Evolutionary conservation across 2,888 invertebrate species (phyloP), one percentile per base, ranked within the genome.

Genomic region (Clitarchus hookeri): DNA sequence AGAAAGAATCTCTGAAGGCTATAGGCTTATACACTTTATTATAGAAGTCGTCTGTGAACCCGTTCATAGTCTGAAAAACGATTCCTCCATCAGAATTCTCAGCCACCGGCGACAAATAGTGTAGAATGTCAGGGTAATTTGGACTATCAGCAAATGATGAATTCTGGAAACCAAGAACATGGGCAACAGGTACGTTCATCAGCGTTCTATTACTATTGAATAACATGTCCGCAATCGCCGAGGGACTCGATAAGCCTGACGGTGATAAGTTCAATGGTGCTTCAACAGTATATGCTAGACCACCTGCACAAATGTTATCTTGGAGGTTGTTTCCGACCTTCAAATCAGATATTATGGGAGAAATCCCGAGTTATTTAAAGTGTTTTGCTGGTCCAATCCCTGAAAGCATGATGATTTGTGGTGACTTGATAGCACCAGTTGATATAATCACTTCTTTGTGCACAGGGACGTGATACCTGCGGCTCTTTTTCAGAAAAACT

Each of bases 401-500:
- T 1, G 86, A 86, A 13, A 86, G 48, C 84, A 86, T 78, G 8
- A 86, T 44, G 25, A 86, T 65, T 16, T 86, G 86, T 48, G 86
- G 86, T 9, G 86, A 83, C 0, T 78, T 78, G 44, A 84, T 44
- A 0, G 79, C 84, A 13, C 86, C 84, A 3, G 79, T 77, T 19
- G 84, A 86, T 11, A 86, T 3, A 48, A 86, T 13, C 8, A 78
- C 84, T 26, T 86, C 84, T 26, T 86, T 86, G 23, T 48, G 25
- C 25, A 25, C 79, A 13, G 26, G 4, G 25, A 79, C 27, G 6
- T 25, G 12, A 23, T 79, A 25, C 4, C 92, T 88, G 88, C 89
- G 85, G 89, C 91, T 6, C 83, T 93, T 91, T 89, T 94, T 94
- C n/a, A 92, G 93, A 89, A 96, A 95, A 87, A 92, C 91, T 0